These are phyloP conservation scores for Genyomyrus donnyi DNA, from an alignment of 2,113 vertebrate genomes.

Conservation along the genomic window DNA sequence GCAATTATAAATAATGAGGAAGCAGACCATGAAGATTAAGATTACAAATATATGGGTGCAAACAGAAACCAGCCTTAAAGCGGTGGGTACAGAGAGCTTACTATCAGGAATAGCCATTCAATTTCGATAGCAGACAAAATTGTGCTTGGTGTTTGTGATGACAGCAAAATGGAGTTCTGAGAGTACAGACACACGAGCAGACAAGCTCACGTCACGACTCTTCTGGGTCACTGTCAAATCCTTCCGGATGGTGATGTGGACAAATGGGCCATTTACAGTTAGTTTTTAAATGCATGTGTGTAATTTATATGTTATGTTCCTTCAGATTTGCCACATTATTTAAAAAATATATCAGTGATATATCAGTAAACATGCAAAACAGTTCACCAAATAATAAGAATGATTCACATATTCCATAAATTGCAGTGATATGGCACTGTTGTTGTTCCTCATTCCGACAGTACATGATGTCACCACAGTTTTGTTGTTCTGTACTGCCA, in stretches of 20 bases:
- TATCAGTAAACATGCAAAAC: too few relatives aligned
- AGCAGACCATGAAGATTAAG: not conserved
- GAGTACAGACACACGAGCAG: not conserved
- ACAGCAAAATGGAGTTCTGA: not conserved
- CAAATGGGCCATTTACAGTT: not conserved
- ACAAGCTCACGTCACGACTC: not conserved
- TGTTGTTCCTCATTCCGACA: too few relatives aligned
- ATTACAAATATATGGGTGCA: not conserved
- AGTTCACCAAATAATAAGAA: too few relatives aligned
- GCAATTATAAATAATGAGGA: constrained; percentile 6
- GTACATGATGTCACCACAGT: too few relatives aligned
- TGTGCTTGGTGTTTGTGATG: not conserved
- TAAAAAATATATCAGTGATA: too few relatives aligned
- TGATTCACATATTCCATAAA: too few relatives aligned
- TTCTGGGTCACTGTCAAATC: not conserved
- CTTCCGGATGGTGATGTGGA: not conserved
- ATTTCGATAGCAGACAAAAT: not conserved
- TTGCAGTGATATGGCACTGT: too few relatives aligned
- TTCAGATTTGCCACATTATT: too few relatives aligned
- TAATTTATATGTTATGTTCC: too few relatives aligned
- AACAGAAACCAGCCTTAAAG: not conserved
- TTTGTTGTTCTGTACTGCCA: too few relatives aligned
- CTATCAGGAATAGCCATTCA: not conserved
- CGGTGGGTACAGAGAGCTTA: not conserved
- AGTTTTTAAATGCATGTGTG: not conserved